These are phyloP conservation scores for Paracanthobrama guichenoti DNA, from an alignment of 2,113 vertebrate genomes.

Conservation along the genomic window DNA sequence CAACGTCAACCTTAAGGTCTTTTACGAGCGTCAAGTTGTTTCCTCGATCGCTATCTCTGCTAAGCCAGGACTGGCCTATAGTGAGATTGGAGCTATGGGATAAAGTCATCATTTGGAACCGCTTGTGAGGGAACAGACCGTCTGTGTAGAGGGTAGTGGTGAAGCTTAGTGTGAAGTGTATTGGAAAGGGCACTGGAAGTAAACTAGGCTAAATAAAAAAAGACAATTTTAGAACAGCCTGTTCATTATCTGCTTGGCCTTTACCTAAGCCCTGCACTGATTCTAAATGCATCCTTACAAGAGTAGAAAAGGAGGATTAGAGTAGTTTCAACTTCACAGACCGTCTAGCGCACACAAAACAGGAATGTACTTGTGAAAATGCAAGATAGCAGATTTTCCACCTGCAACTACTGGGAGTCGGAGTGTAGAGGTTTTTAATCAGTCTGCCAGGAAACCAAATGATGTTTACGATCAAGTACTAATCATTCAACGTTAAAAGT, in stretches of 20 bases:
- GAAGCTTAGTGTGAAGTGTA: constrained; percentile 25
- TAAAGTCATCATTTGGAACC: constrained; percentile 16
- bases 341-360: background rate
- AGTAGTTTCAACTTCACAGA: background rate
- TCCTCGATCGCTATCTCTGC: constrained; percentile 27
- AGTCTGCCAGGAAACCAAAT: background rate
- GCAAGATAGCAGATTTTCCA: background rate
- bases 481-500: background rate
- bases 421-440: background rate
- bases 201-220: constrained; percentile 36
- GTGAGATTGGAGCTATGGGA: background rate
- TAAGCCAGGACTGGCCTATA: constrained; percentile 15
- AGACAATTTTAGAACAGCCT: constrained; percentile 27
- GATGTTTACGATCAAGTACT: background rate
- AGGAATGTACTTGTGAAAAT: background rate
- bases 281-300: constrained; percentile 16
- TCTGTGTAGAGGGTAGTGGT: background rate
- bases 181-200: constrained; percentile 21
- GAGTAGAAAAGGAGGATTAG: constrained; percentile 28
- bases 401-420: background rate
- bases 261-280: constrained; percentile 6
- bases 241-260: constrained; percentile 39
- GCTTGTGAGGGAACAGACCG: background rate
- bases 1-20: constrained; percentile 21
- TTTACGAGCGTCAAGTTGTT: constrained; percentile 28